phyloP scores from a whole-genome alignment of 1,140 invertebrate species.

The Venustaconcha ellipsiformis region DNA sequence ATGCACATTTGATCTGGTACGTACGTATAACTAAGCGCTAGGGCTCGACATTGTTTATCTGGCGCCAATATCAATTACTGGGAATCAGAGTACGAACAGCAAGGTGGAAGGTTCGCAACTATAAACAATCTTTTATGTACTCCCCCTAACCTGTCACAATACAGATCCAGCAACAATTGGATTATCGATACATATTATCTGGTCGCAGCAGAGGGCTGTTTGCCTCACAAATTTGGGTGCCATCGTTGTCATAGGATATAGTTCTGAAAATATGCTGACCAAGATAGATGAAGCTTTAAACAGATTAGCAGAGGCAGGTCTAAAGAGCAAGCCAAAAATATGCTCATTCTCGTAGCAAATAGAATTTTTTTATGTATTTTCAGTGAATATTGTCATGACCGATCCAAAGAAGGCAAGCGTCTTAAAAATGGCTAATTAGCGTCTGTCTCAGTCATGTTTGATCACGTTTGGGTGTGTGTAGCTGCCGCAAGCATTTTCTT shows the following conservation, averaged over 20 bases:
- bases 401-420: slow-evolving; percentile 43
- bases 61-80: too few species aligned
- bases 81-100: too few species aligned
- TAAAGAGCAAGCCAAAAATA: slow-evolving; percentile 14
- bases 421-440: slow-evolving; percentile 47
- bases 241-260: slow-evolving; percentile 10
- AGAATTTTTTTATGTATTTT: not conserved
- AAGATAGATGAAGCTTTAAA: slow-evolving; percentile 1
- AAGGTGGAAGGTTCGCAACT: too few species aligned
- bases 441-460: slow-evolving; percentile 18
- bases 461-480: slow-evolving; percentile 50
- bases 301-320: not conserved
- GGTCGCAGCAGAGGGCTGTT: slow-evolving; percentile 3
- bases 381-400: not conserved
- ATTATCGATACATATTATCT: too few species aligned
- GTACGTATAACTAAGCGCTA: too few species aligned
- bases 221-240: slow-evolving; percentile 7
- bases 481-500: slow-evolving; percentile 50
- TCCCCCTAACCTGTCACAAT: too few species aligned
- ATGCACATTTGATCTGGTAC: too few species aligned
- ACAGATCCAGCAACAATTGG: too few species aligned
- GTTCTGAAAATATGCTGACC: slow-evolving; percentile 5
- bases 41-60: too few species aligned
- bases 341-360: slow-evolving; percentile 4
- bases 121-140: too few species aligned